These are phyloP conservation scores for Nettapus auritus DNA, from an alignment of 2,113 vertebrate genomes.

Conservation along the genomic window DNA sequence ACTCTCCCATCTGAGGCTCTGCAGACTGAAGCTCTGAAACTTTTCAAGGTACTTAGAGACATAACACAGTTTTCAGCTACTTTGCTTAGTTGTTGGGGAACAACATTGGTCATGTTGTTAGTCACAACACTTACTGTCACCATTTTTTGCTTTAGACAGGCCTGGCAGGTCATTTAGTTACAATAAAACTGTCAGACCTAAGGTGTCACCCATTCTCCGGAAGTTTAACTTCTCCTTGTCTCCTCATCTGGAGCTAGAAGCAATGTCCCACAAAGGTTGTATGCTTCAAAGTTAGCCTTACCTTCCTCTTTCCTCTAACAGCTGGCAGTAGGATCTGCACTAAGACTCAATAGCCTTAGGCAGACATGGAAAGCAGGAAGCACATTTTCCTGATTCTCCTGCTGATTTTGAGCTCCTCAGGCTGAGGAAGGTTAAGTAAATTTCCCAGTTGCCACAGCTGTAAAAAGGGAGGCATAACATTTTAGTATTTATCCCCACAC, in stretches of 20 bases:
- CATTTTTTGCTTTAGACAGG: not conserved
- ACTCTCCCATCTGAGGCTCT: conserved; percentile 89
- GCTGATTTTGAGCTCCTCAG: not conserved
- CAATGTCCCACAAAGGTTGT: not conserved
- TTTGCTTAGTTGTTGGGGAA: not conserved
- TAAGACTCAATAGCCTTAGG: not conserved
- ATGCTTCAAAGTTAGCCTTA: not conserved
- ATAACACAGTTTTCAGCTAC: not conserved
- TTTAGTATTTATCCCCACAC: not conserved
- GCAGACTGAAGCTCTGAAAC: conserved; percentile 91
- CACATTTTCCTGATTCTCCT: not conserved
- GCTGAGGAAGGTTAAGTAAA: not conserved
- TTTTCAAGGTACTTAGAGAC: conserved; percentile 85
- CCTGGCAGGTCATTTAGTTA: not conserved
- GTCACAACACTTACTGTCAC: not conserved
- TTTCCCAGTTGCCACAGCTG: not conserved
- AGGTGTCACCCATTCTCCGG: not conserved
- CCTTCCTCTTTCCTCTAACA: not conserved
- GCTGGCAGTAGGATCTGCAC: not conserved
- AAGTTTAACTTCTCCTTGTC: not conserved
- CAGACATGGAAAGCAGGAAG: not conserved
- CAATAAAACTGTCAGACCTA: not conserved
- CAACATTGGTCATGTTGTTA: not conserved
- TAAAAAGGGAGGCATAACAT: not conserved
- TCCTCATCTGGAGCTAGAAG: not conserved